Conservation (phyloP, 2,113 vertebrate species). For the Oxygymnocypris stewartii region DNA sequence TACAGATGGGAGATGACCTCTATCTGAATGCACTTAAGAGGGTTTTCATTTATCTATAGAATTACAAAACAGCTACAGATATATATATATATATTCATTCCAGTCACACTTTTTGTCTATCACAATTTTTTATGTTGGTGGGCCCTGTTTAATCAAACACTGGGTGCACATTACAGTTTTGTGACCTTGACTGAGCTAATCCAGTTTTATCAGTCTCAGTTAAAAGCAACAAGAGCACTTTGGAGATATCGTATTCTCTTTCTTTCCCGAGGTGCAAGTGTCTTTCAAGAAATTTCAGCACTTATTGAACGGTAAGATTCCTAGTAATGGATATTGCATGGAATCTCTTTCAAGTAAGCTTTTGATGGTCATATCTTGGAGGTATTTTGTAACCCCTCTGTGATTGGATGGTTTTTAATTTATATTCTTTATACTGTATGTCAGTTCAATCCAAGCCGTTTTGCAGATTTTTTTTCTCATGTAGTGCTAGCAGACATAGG, state of each 20-base stretch:
- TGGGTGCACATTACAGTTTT: neutral
- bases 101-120: neutral
- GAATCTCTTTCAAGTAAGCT: neutral
- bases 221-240: constrained; percentile 21
- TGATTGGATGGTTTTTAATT: neutral
- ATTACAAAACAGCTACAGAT: neutral
- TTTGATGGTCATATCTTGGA: constrained; percentile 7
- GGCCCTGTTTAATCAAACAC: neutral
- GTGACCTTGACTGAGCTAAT: constrained; percentile 15
- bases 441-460: neutral
- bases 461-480: neutral
- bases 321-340: constrained; percentile 6
- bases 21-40: neutral
- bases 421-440: neutral
- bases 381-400: neutral
- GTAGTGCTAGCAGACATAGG: constrained; percentile 14
- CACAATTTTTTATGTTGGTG: constrained; percentile 3
- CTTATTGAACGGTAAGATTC: neutral
- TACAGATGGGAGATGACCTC: neutral
- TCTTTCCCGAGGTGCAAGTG: constrained; percentile 11
- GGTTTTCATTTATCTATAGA: neutral
- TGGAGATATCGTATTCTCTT: neutral
- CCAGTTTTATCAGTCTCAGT: neutral
- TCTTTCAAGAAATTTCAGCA: constrained; percentile 2
- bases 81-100: neutral